Evolutionary conservation across 2,888 invertebrate species (phyloP).

Genomic region (Stictocephala bisonia): DNA sequence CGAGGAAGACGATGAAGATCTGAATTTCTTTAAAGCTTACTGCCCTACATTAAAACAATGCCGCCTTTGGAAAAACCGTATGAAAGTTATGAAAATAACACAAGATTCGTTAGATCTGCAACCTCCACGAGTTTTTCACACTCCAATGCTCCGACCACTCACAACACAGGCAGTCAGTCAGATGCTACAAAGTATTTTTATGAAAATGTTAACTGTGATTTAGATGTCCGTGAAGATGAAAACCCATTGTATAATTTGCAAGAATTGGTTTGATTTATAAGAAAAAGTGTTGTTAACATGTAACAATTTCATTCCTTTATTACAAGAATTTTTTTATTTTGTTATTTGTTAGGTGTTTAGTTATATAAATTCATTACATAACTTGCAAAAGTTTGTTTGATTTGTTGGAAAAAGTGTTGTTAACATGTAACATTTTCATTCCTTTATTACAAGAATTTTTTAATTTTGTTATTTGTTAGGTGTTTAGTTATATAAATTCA

Average conservation of each 20-base stretch:
- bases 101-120: constrained; percentile 11
- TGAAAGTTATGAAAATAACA: constrained; percentile 15
- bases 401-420: no score
- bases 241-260: background rate
- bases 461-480: no score
- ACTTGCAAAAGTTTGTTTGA: no score
- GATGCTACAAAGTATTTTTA: background rate
- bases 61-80: constrained; percentile 3
- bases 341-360: no score
- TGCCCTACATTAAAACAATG: background rate
- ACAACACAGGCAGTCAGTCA: background rate
- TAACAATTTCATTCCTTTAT: no score
- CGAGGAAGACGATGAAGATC: background rate
- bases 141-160: background rate
- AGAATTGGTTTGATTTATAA: no score
- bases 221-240: background rate
- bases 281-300: no score
- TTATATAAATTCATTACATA: no score
- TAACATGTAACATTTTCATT: no score
- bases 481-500: no score
- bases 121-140: background rate
- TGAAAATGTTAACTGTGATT: background rate
- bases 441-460: no score
- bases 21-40: background rate
- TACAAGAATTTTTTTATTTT: no score